These are phyloP conservation scores for Drosophila ironensis DNA, from an alignment of 1,140 invertebrate species.

Conservation along the genomic window DNA sequence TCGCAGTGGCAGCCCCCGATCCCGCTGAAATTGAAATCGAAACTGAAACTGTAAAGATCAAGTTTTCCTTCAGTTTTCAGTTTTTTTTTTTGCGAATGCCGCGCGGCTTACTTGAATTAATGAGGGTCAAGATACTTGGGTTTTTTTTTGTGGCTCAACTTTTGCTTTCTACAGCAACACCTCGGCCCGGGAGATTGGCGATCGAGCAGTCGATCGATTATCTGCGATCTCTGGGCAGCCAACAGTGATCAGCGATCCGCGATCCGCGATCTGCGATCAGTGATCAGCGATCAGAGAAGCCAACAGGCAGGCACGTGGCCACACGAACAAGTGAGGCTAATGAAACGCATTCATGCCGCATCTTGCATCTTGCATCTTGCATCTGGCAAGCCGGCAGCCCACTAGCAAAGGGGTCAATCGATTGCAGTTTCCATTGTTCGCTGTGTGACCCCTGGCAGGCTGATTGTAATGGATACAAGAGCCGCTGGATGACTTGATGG, in stretches of 20 bases:
- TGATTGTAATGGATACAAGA: neutral
- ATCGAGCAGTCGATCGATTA: too few relatives aligned
- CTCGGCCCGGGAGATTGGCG: slow-evolving; percentile 3
- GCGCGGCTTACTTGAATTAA: slow-evolving; percentile 67
- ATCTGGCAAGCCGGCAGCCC: too few relatives aligned
- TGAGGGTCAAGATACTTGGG: slow-evolving; percentile 76
- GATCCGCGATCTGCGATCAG: neutral
- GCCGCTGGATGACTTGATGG: too few relatives aligned
- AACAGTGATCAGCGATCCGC: neutral
- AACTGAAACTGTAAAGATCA: slow-evolving; percentile 46
- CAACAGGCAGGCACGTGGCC: slow-evolving; percentile 21
- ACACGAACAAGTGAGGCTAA: slow-evolving; percentile 28
- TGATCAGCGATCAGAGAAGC: neutral
- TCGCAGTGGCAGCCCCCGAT: neutral
- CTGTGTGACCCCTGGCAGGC: neutral
- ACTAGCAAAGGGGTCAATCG: too few relatives aligned
- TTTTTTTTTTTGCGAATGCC: slow-evolving; percentile 32
- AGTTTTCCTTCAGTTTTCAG: slow-evolving; percentile 26
- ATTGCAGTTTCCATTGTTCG: too few relatives aligned
- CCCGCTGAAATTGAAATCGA: slow-evolving; percentile 8
- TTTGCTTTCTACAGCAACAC: slow-evolving; percentile 33
- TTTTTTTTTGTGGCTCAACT: slow-evolving; percentile 31
- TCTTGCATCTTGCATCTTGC: too few relatives aligned
- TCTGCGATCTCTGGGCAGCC: too few relatives aligned
- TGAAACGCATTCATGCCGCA: slow-evolving; percentile 36